phyloP scores from a whole-genome alignment of 2,888 invertebrate species.

The Conomelus anceps region DNA sequence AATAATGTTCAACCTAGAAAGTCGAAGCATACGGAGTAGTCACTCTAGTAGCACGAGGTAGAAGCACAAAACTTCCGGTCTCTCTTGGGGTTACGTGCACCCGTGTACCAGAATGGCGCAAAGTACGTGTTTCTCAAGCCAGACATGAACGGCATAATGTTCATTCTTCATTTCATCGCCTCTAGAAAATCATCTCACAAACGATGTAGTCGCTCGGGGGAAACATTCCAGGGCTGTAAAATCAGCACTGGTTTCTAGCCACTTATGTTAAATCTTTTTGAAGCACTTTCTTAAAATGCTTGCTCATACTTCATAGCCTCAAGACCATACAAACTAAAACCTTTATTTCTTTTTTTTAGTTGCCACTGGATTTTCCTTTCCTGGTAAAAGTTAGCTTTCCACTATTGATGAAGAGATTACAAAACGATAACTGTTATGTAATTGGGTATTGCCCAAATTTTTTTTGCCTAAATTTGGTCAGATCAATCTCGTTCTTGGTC shows the following conservation, averaged over 20 bases:
- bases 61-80: background rate
- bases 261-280: background rate
- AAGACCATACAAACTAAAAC: background rate
- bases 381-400: too few relatives aligned
- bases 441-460: too few relatives aligned
- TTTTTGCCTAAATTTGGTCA: too few relatives aligned
- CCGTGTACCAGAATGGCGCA: background rate
- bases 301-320: background rate
- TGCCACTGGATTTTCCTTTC: too few relatives aligned
- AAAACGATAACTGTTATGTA: too few relatives aligned
- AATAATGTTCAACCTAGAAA: background rate
- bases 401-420: too few relatives aligned
- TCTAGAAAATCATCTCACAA: background rate
- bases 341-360: too few relatives aligned
- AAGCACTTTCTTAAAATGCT: background rate
- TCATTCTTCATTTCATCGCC: background rate
- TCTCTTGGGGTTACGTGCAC: background rate
- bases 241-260: background rate
- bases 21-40: too few relatives aligned
- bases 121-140: background rate
- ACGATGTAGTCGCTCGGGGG: background rate
- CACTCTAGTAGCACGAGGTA: too few relatives aligned
- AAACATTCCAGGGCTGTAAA: background rate
- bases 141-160: background rate
- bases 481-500: too few relatives aligned